Percentiles rank a stretch among this genome's conserved stretches.
Conservation (phyloP, 30 jellyfish, hydroid and myxozoan species). For the Clytia hemisphaerica region DNA sequence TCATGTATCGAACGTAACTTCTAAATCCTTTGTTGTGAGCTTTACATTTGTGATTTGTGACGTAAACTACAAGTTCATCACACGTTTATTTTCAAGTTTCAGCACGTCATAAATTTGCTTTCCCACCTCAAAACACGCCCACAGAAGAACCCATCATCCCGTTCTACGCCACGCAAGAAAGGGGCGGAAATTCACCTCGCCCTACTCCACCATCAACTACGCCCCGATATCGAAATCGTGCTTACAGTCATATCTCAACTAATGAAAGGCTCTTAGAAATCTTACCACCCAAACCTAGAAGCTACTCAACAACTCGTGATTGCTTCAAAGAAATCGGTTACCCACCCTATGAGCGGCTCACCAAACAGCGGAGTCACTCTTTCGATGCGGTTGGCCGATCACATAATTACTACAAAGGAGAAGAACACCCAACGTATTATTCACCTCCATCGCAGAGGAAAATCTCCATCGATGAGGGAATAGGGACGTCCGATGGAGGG, state of each 20-base stretch:
- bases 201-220: too few relatives aligned
- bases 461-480: conserved; percentile 6
- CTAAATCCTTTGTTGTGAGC: too few relatives aligned
- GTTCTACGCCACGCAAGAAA: background rate
- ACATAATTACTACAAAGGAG: background rate
- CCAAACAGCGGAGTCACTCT: conserved; percentile 11
- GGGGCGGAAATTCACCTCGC: background rate
- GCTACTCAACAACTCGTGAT: too few relatives aligned
- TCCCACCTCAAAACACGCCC: conserved; percentile 19
- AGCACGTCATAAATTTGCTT: background rate
- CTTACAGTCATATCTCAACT: too few relatives aligned
- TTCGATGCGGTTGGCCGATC: conserved; percentile 23
- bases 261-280: too few relatives aligned
- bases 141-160: conserved; percentile 2
- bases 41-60: too few relatives aligned
- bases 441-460: background rate
- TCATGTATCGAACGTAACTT: too few relatives aligned
- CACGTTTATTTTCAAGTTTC: background rate
- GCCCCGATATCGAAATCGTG: too few relatives aligned
- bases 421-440: background rate
- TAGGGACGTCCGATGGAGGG: conserved; percentile 6
- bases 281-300: background rate
- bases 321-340: too few relatives aligned
- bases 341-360: too few relatives aligned
- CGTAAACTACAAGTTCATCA: background rate